Evolutionary conservation across 1,140 invertebrate genomes (phyloP), one percentile per base, ranked within the genome.

Genomic region (Heliconius hermathena): DNA sequence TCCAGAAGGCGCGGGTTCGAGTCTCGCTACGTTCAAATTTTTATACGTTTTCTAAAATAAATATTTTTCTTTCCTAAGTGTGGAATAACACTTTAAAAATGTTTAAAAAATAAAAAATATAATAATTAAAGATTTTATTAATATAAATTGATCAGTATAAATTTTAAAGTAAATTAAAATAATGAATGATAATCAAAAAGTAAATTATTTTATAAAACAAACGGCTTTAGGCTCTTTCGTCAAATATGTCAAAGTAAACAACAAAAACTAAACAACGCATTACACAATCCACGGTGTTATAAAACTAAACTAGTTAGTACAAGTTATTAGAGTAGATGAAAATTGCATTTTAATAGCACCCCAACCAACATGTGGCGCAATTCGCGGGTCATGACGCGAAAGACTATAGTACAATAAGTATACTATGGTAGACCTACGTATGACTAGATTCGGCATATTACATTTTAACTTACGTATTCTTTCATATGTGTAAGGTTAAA

Each of bases 261-360:
- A 74, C 73, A 57, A 74, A 74, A 52, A 57, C 46, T 71, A 71
- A 38, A 72, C 71, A 72, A n/a, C 71, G 20, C 41, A 72, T 75
- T 26, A 52, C 18, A 36, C 66, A 52, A 71, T 77, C 33, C n/a
- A 71, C 29, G 36, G 57, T 66, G 72, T 74, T 81, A 74, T 74
- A 81, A 74, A 81, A 78, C 76, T 81, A 81, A 81, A 78, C 80
- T 81, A 81, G 80, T 81, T 81, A 77, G 66, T 36, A 79, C 82
- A 86, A 83, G 82, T 81, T 85, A 82, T 86, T 86, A 84, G 82
- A 84, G 84, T 81, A 88, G 84, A 89, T 90, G 85, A 89, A 89
- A 89, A 87, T 87, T 90, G 87, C 85, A 90, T 89, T 85, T 89
- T 83, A 87, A 87, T 86, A 85, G 82, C 85, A 82, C 81, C 78